A percentile compares a stretch with the other conserved stretches of the same genome.
These are phyloP conservation scores for Tenualosa thibaudeaui DNA, from an alignment of 2,797 vertebrate genomes.

Conservation along the genomic window DNA sequence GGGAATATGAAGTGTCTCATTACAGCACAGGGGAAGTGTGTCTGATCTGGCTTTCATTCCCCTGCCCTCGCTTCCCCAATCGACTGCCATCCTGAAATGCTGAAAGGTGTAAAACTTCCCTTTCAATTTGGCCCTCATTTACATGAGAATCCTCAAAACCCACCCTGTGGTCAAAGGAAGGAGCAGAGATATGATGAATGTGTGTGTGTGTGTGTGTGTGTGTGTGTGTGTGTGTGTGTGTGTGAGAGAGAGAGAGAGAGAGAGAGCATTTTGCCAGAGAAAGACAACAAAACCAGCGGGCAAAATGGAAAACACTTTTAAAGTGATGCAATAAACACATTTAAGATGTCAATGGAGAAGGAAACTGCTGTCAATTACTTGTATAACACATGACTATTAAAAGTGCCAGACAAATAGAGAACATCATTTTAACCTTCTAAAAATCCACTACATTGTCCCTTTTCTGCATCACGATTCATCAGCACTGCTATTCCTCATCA, in stretches of 20 bases:
- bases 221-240: too few species aligned
- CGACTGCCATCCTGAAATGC: neutral
- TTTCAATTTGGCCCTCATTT: neutral
- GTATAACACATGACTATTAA: neutral
- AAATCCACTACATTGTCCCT: neutral
- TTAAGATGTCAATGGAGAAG: neutral
- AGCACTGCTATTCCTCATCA: neutral
- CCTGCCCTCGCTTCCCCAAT: neutral
- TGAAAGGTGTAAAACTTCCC: neutral
- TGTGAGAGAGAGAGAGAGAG: neutral
- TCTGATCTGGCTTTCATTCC: neutral
- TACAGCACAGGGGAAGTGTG: neutral
- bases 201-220: neutral
- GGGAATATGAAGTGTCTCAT: neutral
- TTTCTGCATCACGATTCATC: neutral
- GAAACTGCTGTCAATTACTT: neutral
- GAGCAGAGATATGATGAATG: neutral
- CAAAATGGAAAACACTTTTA: neutral
- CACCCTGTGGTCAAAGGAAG: neutral
- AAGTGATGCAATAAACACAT: neutral
- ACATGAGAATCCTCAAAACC: neutral
- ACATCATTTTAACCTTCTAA: neutral
- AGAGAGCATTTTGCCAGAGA: slow-evolving; percentile 46
- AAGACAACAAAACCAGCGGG: neutral
- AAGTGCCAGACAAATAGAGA: neutral